Evolutionary conservation across 2,113 vertebrate species (phyloP).

Genomic region (Rissa tridactyla): DNA sequence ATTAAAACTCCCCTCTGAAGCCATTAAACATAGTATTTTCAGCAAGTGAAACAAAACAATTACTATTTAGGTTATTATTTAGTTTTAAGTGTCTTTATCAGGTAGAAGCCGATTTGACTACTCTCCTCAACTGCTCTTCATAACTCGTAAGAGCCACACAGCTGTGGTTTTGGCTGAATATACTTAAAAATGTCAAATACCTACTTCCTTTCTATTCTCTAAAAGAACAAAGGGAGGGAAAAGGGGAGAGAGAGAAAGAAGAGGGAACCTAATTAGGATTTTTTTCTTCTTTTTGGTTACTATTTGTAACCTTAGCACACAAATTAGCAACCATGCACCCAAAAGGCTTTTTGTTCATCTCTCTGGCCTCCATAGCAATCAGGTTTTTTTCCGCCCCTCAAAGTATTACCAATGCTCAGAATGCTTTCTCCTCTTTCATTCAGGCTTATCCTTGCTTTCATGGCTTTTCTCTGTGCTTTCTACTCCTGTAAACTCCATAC

Average conservation of each 20-base stretch:
- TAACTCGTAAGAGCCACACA: background rate
- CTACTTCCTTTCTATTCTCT: background rate
- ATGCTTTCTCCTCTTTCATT: background rate
- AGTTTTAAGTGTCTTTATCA: background rate
- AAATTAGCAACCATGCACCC: background rate
- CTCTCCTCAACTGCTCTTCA: background rate
- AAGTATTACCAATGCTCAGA: background rate
- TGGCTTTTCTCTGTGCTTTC: background rate
- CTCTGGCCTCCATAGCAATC: background rate
- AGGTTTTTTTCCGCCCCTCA: background rate
- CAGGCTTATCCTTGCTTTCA: background rate
- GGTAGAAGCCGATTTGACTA: background rate
- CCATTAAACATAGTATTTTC: background rate
- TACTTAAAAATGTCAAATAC: background rate
- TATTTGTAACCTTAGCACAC: background rate
- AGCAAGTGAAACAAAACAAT: background rate
- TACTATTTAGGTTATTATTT: background rate
- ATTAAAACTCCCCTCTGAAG: background rate
- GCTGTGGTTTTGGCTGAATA: background rate
- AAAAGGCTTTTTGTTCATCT: background rate
- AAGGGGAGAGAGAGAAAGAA: background rate
- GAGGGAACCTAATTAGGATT: background rate
- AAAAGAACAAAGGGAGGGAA: background rate
- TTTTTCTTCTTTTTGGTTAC: background rate
- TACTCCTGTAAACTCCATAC: background rate